Evolutionary conservation across 2,888 invertebrate species (phyloP).

Genomic region (Pherbina coryleti): DNA sequence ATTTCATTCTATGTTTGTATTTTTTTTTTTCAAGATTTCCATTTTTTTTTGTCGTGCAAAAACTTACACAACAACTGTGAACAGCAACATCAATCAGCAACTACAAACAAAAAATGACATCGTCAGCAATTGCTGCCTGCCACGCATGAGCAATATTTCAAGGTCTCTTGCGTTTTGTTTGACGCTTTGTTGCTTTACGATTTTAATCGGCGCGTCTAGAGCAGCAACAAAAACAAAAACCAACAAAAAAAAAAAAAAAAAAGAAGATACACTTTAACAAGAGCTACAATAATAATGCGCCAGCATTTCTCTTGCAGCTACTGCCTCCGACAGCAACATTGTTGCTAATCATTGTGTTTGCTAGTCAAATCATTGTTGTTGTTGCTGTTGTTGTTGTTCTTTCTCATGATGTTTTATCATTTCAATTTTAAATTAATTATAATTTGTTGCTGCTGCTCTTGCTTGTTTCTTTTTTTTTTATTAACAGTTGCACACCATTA

Average conservation of each 20-base stretch:
- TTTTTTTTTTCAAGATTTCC: background rate
- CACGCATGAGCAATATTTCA: conserved; percentile 32
- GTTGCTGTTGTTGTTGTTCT: background rate
- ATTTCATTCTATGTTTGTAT: background rate
- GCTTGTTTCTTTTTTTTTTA: background rate
- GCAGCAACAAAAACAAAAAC: background rate
- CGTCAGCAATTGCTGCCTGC: background rate
- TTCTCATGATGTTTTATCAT: background rate
- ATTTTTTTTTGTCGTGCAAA: background rate
- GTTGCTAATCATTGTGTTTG: background rate
- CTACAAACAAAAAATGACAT: background rate
- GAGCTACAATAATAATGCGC: background rate
- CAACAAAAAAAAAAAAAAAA: background rate
- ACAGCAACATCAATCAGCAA: conserved; percentile 12
- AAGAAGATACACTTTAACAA: background rate
- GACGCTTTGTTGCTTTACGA: conserved; percentile 11
- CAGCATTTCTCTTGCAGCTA: background rate
- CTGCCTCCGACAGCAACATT: background rate
- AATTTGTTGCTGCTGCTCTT: background rate
- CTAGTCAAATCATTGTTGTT: background rate
- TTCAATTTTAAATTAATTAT: background rate
- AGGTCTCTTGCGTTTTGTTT: conserved; percentile 21
- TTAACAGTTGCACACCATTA: background rate
- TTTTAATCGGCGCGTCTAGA: background rate
- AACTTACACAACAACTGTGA: background rate